phyloP scores from a whole-genome alignment of 1,140 invertebrate genomes.

The Bombus terrestris region DNA sequence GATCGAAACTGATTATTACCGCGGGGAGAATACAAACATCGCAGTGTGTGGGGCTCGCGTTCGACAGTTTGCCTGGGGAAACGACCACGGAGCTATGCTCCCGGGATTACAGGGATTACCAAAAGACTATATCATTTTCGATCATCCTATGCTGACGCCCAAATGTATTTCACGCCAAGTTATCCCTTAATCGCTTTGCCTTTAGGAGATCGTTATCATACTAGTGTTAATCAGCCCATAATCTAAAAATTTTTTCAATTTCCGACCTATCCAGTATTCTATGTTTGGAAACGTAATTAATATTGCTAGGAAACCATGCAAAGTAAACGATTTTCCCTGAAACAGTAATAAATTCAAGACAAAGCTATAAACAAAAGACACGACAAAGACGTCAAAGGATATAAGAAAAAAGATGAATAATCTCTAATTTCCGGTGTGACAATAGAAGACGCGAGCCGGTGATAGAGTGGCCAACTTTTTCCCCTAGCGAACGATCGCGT shows the following conservation, averaged over 20 bases:
- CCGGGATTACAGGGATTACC: constrained; percentile 79
- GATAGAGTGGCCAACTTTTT: constrained; percentile 52
- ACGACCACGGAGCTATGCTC: constrained; percentile 69
- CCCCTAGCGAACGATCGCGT: constrained; percentile 52
- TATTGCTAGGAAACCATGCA: not conserved
- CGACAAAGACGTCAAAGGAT: not conserved
- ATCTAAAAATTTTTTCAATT: not conserved
- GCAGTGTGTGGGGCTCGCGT: constrained; percentile 9
- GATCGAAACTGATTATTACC: constrained; percentile 15
- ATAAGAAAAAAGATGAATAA: constrained; percentile 15
- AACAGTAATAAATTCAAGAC: not conserved
- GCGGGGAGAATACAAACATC: constrained; percentile 46
- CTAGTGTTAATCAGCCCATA: not conserved
- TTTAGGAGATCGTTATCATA: constrained; percentile 59
- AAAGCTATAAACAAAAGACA: not conserved
- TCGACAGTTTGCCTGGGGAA: constrained; percentile 48
- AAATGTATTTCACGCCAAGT: constrained; percentile 67
- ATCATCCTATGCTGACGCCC: constrained; percentile 66
- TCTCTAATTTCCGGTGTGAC: not conserved
- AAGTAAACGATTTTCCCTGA: not conserved
- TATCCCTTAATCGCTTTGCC: constrained; percentile 62
- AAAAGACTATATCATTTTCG: constrained; percentile 79
- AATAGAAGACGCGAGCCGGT: not conserved
- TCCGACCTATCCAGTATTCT: not conserved
- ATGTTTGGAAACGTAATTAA: not conserved